phyloP scores from a whole-genome alignment of 2,888 invertebrate genomes.

The Smittia sp. region DNA sequence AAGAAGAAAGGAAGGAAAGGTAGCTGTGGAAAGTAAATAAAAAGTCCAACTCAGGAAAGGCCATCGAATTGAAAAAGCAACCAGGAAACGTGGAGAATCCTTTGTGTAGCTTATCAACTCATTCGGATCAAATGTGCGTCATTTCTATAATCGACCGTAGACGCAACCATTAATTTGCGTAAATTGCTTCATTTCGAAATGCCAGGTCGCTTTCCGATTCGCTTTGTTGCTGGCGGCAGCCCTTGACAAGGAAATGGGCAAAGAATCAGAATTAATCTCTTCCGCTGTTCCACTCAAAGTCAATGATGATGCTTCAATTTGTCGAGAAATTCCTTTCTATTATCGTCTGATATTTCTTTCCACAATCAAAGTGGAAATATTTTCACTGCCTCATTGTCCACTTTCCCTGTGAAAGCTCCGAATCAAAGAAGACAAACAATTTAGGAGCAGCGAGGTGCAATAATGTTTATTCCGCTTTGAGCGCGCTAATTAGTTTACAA shows the following conservation, averaged over 20 bases:
- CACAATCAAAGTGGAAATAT: too few species aligned
- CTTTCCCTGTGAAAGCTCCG: too few species aligned
- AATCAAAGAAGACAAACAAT: too few species aligned
- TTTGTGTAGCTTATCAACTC: conserved; percentile 12
- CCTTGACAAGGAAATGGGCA: neutral
- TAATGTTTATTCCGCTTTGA: neutral
- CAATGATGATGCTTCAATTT: neutral
- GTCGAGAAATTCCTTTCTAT: neutral
- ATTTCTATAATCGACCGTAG: conserved; percentile 13
- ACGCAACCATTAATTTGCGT: conserved; percentile 38
- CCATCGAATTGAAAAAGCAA: conserved; percentile 15
- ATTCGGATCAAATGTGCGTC: neutral
- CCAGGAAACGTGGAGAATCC: conserved; percentile 18
- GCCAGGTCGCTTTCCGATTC: conserved; percentile 7
- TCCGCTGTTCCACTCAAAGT: neutral
- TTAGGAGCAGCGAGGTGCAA: too few species aligned
- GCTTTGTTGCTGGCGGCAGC: too few species aligned
- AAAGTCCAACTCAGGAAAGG: neutral
- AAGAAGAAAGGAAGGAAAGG: neutral
- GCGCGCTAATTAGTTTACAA: neutral
- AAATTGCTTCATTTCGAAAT: conserved; percentile 37
- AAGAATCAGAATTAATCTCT: conserved; percentile 27
- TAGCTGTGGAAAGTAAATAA: neutral
- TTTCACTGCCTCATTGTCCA: too few species aligned
- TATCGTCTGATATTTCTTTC: too few species aligned